Base-by-base conservation (phyloP, 2,888 invertebrate species). In the Blastobasis adustella region DNA sequence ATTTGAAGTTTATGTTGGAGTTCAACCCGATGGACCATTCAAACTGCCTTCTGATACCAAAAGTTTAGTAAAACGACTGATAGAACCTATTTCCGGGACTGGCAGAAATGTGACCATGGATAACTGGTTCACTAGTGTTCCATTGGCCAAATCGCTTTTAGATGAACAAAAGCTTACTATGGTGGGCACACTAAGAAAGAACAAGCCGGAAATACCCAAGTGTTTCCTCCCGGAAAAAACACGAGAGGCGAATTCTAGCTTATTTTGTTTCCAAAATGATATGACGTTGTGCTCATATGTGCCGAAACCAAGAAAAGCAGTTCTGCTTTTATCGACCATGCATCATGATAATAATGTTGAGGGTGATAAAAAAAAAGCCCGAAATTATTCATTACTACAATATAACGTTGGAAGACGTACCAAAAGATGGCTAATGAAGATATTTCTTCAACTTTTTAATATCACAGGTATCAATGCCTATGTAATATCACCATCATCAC, bases 181-280 rank as follows among this genome's bases (percentile, higher is more conserved):
- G 41, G 54, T 55, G 38, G 62, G 58, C n/a, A 59, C 58, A 10
- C 23, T 61, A 36, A 52, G 54, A n/a, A 60, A 58, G 50, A 61
- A 61, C 41, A 61, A 63, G 37, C 54, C 51, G 45, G 56, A 59
- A 47, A 50, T 60, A 23, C 58, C 59, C 46, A 50, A 53, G 53
- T 55, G 10, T 46, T 46, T 45, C 50, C 47, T 50, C 51, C 51
- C 43, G 45, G 49, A 52, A 49, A 52, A 41, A 50, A 38, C 38
- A 43, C 38, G 47, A 51, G 46, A n/a, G 37, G 10, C 9, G 8
- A 42, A 37, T 38, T 50, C 50, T 36, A 47, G 43, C 8, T 4
- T 49, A 40, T 52, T 52, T 41, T 48, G 49, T 40, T 50, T 50
- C 39, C 49, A 50, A 55, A 51, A 55, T 36, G 36, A 48, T 45